Percentiles rank a stretch among this genome's conserved stretches.
Evolutionary conservation across 1,140 invertebrate genomes (phyloP).

Genomic region (Papilio xuthus): DNA sequence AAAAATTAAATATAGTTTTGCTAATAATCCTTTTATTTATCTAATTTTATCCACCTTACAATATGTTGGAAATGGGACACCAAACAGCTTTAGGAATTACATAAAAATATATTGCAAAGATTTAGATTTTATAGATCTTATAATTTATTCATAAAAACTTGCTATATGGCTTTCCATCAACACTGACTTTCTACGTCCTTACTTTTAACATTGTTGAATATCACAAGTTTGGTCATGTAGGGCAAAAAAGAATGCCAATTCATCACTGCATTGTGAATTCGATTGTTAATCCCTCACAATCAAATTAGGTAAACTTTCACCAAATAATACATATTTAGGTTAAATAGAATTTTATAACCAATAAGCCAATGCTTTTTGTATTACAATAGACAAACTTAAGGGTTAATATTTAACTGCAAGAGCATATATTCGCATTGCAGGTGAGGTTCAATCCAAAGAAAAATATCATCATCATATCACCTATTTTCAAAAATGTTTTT

Average conservation of each 20-base stretch:
- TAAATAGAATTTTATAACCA: not conserved
- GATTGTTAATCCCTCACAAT: not conserved
- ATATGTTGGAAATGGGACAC: not conserved
- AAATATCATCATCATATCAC: too few species aligned
- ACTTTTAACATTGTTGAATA: slow-evolving; percentile 26
- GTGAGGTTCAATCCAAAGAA: too few species aligned
- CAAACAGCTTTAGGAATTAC: not conserved
- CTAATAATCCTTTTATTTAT: not conserved
- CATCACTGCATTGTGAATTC: not conserved
- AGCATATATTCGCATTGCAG: too few species aligned
- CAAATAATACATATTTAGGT: too few species aligned
- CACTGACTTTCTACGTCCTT: slow-evolving; percentile 2
- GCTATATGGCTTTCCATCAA: slow-evolving; percentile 19
- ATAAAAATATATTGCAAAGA: not conserved
- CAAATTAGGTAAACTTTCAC: not conserved
- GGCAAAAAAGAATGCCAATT: not conserved
- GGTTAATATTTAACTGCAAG: too few species aligned
- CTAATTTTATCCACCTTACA: not conserved
- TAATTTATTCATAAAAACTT: not conserved
- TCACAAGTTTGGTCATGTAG: slow-evolving; percentile 20
- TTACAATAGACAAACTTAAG: too few species aligned
- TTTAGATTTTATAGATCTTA: not conserved
- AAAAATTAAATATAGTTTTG: not conserved
- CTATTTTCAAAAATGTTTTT: too few species aligned
- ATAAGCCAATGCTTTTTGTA: not conserved